Percentiles rank a stretch among this genome's conserved stretches.
phyloP scores from a whole-genome alignment of 2,888 invertebrate species.

The Digitonthophagus gazella region DNA sequence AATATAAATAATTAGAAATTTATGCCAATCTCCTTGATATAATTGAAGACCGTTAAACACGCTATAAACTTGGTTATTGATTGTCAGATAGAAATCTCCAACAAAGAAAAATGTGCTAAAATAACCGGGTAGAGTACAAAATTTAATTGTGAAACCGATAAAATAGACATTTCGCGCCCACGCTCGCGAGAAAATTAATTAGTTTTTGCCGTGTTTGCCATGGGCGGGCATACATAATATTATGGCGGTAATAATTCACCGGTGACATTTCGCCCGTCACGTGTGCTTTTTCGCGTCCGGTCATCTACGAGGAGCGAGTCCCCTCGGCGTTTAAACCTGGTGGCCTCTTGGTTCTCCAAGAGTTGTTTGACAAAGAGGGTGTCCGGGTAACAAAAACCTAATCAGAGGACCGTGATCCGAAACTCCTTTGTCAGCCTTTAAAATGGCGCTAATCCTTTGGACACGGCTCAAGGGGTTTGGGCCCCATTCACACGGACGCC shows the following conservation, averaged over 20 bases:
- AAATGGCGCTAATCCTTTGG: neutral
- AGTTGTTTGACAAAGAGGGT: neutral
- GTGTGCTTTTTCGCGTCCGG: neutral
- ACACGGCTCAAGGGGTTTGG: neutral
- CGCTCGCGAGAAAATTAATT: neutral
- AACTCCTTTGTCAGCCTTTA: neutral
- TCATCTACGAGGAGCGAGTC: neutral
- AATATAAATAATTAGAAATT: too few relatives aligned
- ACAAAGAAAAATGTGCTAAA: slow-evolving; percentile 1
- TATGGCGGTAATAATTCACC: neutral
- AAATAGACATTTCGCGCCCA: too few relatives aligned
- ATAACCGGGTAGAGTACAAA: neutral
- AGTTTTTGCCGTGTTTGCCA: neutral
- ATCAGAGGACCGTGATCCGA: neutral
- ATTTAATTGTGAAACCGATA: neutral
- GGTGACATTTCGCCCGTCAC: neutral
- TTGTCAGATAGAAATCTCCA: too few relatives aligned
- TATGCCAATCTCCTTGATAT: too few relatives aligned
- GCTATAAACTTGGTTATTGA: too few relatives aligned
- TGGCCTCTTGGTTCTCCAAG: neutral
- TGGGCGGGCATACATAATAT: too few relatives aligned
- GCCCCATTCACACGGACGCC: neutral
- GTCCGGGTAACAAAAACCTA: neutral
- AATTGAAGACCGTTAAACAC: too few relatives aligned
- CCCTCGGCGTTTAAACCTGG: neutral